A percentile compares a stretch with the other conserved stretches of the same genome.
phyloP scores from a whole-genome alignment of 92 coral and sea anemone species.

The Phenganax subtilis region DNA sequence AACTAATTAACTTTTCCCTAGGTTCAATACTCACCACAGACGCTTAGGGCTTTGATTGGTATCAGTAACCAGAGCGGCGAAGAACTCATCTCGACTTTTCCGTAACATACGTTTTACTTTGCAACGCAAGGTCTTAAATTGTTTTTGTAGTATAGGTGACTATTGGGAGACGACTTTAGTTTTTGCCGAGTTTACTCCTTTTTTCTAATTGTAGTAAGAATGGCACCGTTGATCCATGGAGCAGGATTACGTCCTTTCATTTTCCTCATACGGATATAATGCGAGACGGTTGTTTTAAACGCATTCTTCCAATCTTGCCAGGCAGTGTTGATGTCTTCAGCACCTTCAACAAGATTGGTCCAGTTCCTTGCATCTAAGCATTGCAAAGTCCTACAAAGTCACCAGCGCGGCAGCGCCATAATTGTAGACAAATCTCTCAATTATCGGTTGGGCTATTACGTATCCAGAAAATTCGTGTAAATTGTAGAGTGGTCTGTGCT shows the following conservation, averaged over 20 bases:
- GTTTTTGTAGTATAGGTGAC: neutral
- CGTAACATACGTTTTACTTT: constrained; percentile 19
- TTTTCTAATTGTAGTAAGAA: constrained; percentile 22
- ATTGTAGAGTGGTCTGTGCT: constrained; percentile 34
- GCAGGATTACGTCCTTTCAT: constrained; percentile 39
- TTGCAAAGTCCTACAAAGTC: constrained; percentile 51
- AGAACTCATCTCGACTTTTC: neutral
- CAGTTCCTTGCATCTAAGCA: constrained; percentile 29
- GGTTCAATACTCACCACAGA: neutral
- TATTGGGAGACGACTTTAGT: constrained; percentile 18
- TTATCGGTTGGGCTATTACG: constrained; percentile 42
- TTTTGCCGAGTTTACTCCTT: constrained; percentile 28
- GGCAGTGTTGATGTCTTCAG: constrained; percentile 44
- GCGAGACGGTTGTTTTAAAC: constrained; percentile 46
- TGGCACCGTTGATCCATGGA: constrained; percentile 39
- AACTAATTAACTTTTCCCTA: too few species aligned
- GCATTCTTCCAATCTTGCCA: constrained; percentile 57
- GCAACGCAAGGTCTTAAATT: constrained; percentile 29
- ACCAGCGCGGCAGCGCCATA: constrained; percentile 47
- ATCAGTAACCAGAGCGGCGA: neutral
- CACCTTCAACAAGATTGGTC: constrained; percentile 14
- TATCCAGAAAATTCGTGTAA: constrained; percentile 10
- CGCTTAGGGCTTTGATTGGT: neutral
- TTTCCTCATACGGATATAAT: constrained; percentile 27
- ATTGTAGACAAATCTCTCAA: constrained; percentile 46